Base-by-base conservation (phyloP, 2,113 vertebrate genomes). In the Hiodon alosoides region DNA sequence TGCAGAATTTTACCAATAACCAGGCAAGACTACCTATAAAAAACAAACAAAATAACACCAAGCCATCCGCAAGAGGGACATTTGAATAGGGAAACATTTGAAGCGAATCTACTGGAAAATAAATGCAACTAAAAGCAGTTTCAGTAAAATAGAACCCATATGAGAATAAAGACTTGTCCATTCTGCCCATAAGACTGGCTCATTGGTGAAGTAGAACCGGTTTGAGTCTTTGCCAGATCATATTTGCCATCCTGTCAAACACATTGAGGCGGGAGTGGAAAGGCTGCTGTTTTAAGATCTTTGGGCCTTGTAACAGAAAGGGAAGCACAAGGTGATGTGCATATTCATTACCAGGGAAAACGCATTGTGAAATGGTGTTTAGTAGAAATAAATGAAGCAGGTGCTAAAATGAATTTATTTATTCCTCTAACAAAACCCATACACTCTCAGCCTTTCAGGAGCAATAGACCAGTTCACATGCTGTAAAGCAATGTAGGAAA, bases 371-470 rank as follows among this genome's bases (percentile, higher is more conserved):
- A 74, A 61, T 61, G 69, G 73, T 69, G 71, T 51, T 54, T 17
- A 71, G 73, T 74, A 62, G 74, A 59, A 72, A 73, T 75, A 73
- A 73, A 76, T 70, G 79, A 75, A 74, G 73, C 80, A 72, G 79
- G 74, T 77, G 78, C 74, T 75, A 80, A 80, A 80, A 78, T 69
- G 77, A 82, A 76, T 73, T 76, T 75, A 80, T 80, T 80, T 75
- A 80, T 73, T 77, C 66, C 58, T 72, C 76, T 69, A 72, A 80
- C 79, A 78, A 80, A 79, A 74, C 16, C 69, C 7, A 64, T n/a
- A 48, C 57, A 59, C 66, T 60, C 16, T 14, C 60, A 61, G 47
- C 73, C 74, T 80, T 78, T 78, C 65, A 69, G 7, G 71, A 71
- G 54, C 17, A 53, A 50, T 62, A 67, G 67, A 64, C 57, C 73